Conservation (phyloP, 2,113 vertebrate species). For the Pygoscelis adeliae region DNA sequence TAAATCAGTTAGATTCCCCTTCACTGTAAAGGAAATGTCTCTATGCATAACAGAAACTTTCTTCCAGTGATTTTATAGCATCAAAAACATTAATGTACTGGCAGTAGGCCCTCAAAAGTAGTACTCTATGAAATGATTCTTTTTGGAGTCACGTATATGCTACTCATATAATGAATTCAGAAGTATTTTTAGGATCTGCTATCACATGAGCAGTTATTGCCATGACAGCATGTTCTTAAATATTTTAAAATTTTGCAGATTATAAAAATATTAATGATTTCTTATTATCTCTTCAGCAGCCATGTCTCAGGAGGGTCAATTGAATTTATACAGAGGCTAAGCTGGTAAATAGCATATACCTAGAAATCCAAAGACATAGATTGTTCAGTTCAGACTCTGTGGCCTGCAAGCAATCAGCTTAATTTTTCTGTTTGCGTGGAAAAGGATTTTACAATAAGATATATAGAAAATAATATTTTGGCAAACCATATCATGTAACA, state of each 20-base stretch:
- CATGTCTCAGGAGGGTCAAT: background rate
- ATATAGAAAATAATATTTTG: background rate
- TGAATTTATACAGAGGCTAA: background rate
- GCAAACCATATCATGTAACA: background rate
- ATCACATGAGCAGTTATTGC: background rate
- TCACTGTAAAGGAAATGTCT: background rate
- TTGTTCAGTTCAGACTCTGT: background rate
- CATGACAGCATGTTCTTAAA: conserved; percentile 12
- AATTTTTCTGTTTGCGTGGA: background rate
- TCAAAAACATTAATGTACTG: background rate
- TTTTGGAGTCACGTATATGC: background rate
- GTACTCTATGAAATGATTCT: background rate
- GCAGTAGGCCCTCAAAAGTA: background rate
- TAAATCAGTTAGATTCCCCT: background rate
- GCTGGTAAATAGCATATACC: background rate
- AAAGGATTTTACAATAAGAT: background rate
- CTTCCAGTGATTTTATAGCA: background rate
- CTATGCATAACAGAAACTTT: background rate
- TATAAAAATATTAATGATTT: conserved; percentile 32
- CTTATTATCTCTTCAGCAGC: conserved; percentile 3
- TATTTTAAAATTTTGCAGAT: background rate
- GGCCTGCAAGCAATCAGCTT: background rate
- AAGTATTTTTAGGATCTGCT: conserved; percentile 45
- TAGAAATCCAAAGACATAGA: background rate
- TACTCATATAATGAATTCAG: conserved; percentile 19